Percentiles rank a stretch among this genome's conserved stretches.
phyloP scores from a whole-genome alignment of 2,113 vertebrate species.

The Chrysemys picta region DNA sequence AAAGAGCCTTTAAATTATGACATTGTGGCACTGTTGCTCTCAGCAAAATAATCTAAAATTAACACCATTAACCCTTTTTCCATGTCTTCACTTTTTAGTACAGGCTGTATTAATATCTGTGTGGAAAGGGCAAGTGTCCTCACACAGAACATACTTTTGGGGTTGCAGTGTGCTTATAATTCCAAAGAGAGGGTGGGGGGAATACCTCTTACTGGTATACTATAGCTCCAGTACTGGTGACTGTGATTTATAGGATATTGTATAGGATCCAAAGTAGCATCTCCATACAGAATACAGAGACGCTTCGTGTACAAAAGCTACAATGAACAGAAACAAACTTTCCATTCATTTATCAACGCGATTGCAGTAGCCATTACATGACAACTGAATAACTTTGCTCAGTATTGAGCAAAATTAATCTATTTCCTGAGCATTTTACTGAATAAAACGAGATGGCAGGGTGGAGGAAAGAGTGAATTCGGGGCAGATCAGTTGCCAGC shows the following conservation, averaged over 20 bases:
- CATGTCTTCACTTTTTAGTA: not conserved
- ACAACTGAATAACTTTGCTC: not conserved
- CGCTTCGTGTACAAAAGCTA: not conserved
- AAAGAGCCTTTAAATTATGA: not conserved
- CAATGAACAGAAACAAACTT: not conserved
- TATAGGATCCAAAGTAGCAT: not conserved
- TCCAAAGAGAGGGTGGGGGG: not conserved
- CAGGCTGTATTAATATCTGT: not conserved
- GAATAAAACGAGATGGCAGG: not conserved
- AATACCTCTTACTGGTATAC: not conserved
- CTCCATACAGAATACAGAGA: not conserved
- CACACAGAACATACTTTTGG: not conserved
- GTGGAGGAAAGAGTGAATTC: conserved; percentile 7
- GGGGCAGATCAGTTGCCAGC: not conserved
- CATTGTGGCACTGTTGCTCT: not conserved
- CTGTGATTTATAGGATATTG: not conserved
- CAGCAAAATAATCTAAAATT: not conserved
- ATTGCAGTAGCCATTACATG: not conserved
- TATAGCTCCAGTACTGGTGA: not conserved
- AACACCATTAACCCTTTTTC: not conserved
- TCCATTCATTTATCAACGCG: not conserved
- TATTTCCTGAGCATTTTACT: conserved; percentile 15
- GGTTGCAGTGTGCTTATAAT: not conserved
- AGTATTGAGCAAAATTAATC: not conserved
- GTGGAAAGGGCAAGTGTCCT: not conserved